Conservation (phyloP, 2,113 vertebrate genomes). For the Chunga burmeisteri region DNA sequence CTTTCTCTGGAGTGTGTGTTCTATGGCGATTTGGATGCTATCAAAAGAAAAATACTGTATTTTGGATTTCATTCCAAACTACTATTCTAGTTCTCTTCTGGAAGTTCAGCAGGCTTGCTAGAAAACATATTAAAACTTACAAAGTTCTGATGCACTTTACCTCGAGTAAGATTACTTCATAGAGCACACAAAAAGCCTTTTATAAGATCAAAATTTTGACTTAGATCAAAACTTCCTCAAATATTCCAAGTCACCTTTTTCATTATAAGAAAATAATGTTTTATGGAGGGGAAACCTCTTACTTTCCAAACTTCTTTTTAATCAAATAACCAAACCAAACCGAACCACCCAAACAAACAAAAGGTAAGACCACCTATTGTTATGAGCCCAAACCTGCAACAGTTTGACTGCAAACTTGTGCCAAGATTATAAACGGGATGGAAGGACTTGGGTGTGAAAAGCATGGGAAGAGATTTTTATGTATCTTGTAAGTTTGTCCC, state of each 20-base stretch:
- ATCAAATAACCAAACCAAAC: neutral
- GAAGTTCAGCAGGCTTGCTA: neutral
- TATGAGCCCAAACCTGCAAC: neutral
- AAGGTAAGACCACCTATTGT: neutral
- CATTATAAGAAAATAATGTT: neutral
- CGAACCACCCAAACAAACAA: neutral
- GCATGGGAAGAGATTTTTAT: neutral
- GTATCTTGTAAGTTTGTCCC: neutral
- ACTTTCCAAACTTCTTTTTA: neutral
- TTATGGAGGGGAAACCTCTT: neutral
- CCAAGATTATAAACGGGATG: neutral
- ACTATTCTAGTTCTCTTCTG: neutral
- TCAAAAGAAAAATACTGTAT: neutral
- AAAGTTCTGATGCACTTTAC: neutral
- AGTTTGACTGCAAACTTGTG: neutral
- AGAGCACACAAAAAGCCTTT: neutral
- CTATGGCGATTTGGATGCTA: neutral
- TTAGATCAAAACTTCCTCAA: neutral
- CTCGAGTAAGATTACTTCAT: neutral
- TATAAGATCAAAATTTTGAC: neutral
- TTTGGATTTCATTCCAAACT: neutral
- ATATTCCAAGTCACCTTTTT: neutral
- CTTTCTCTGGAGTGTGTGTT: neutral
- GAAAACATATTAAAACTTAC: neutral
- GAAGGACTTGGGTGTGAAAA: neutral